Base-by-base conservation (phyloP, 2,113 vertebrate genomes). In the Addax nasomaculatus region DNA sequence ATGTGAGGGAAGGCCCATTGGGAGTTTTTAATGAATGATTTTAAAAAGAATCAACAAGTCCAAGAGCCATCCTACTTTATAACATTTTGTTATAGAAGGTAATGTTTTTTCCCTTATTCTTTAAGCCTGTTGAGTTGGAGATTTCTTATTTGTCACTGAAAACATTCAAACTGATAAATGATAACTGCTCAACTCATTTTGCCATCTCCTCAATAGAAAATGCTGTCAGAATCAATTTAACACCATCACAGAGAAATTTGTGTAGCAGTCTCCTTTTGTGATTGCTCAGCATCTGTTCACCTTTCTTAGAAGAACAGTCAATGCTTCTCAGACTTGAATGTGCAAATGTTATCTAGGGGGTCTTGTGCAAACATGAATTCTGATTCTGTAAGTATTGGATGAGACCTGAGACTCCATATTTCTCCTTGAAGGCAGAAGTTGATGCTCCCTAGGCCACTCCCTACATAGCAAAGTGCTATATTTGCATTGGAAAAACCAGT, bases 151-250 rank as follows among this genome's bases (percentile, higher is more conserved):
- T 98, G 97, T 90, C 60, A 23, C 58, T 79, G 80, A 85, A 96
- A 96, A 95, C 45, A 89, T 95, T 96, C 81, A 95, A 89, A 83
- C 49, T 85, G 85, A 83, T 94, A 88, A 86, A 90, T 89, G 91
- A 92, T 96, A 98, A 97, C 60, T 39, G 10, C 25, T 95, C 10
- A 29, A 76, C 88, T 96, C 81, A 85, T 90, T 93, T 92, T 92
- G 55, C 84, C 87, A 81, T 97, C 85, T 90, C 64, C 70, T 88
- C 76, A 8, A 49, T 89, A 94, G 83, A 96, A 96, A 95, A 85
- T 43, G 49, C 85, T 89, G 88, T 96, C 94, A 93, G 90, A 94
- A 83, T 89, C 67, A 85, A 96, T 97, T 93, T 78, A 96, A 55
- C 39, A 55, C 30, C 64, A 73, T 83, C 58, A 62, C 55, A 78